Evolutionary conservation across 2,797 vertebrate genomes (phyloP), one percentile per base, ranked within the genome.

Genomic region (Hydrolagus colliei): DNA sequence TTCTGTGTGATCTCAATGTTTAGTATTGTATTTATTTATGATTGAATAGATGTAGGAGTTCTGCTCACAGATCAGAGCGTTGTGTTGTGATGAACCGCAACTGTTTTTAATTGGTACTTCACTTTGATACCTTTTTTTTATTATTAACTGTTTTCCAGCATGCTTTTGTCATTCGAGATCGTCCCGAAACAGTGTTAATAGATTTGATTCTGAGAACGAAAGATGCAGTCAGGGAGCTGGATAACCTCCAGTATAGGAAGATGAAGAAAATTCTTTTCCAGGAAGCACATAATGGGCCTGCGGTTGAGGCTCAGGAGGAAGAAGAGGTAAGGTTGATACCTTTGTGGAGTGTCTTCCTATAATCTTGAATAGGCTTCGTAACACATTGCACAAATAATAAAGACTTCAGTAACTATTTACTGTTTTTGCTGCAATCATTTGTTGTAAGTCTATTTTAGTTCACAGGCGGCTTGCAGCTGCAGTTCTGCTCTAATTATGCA

Each of bases 251-350:
- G 91, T 99, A 98, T 92, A 96, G 97, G 88, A 99, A 99, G 91
- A 98, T 99, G 98, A 99, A 99, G 92, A 99, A 99, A 91, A 95
- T 99, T 86, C 96, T 99, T 90, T 99, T 99, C 92, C 98, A 99
- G 87, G 98, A 99, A 94, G 96, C 96, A 2, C 97, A 96, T 91
- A 99, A 99, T 59, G 97, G 97, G 85, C 97, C 97, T 80, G 92
- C 96, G 72, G 95, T 95, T 0, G 98, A 99, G 93, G 94, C 94
- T 85, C 96, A 96, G 89, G 98, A 99, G 71, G 98, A 99, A 88
- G 97, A 99, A 86, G 98, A 99, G 97, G 98, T 99, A 86, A 86
- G 91, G 61, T 4, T 41, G n/a, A 4, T 84, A 9, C 41, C 1
- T 18, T 2, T 52, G 20, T 32, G 20, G 27, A 0, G 35, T 67